Evolutionary conservation across 1,140 invertebrate genomes (phyloP), one percentile per base, ranked within the genome.

Genomic region (Megalopta genalis): DNA sequence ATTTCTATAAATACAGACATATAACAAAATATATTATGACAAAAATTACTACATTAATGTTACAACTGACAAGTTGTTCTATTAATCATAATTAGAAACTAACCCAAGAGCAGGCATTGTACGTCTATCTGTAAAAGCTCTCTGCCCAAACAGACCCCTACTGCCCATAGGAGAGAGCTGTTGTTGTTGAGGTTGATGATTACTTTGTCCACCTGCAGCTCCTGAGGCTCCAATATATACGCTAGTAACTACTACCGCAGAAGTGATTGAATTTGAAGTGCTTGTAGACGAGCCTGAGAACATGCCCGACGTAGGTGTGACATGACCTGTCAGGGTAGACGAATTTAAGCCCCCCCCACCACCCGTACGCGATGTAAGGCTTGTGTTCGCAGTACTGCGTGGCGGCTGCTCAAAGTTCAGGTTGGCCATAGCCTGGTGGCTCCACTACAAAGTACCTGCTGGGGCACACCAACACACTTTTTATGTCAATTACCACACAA

Each of bases 361-460:
- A 86, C 92, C 91, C 76, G 93, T 93, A 79, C 95, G 94, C 70
- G 94, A 93, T 85, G 94, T 94, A 88, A 95, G 93, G 85, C 95
- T 94, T 89, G 95, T 94, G 90, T 95, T 95, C 91, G 95, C 95
- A 93, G 95, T 95, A 94, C 95, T 96, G 94, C 95, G 94, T 93
- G 95, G 95, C 86, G 95, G 95, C 93, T 96, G 95, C 93, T 96
- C 96, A 93, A 96, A 96, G 94, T 96, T 96, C 94, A 96, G 94
- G 94, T 96, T 96, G 94, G 96, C 96, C 96, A 96, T 96, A 95
- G 94, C 95, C 95, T 93, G 92, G 74, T 89, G 88, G 82, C 89
- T 85, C 77, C 88, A 84, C 82, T 83, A 85, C 64, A 83, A 88
- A 86, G 80, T 88, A 88, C 83, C 85, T 88, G 86, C 82, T 80